Conservation (phyloP, 2,113 vertebrate genomes). For the Prolemur simus region DNA sequence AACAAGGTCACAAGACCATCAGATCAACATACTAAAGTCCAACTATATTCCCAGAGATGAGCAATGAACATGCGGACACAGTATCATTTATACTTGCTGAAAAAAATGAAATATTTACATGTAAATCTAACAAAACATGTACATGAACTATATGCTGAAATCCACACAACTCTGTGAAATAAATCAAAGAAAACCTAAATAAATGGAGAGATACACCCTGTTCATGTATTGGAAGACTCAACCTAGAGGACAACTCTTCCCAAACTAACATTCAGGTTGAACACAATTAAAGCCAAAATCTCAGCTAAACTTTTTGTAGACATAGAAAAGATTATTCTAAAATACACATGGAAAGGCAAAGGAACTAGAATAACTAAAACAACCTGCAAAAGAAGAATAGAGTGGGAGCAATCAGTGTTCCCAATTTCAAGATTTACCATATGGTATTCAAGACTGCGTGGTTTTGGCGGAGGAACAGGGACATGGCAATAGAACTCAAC, state of each 20-base stretch:
- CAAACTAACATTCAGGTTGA: neutral
- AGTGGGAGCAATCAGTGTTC: neutral
- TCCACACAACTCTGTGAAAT: neutral
- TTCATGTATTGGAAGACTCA: neutral
- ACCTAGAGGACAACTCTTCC: fast-evolving
- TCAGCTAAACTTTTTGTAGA: neutral
- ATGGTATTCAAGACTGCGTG: fast-evolving
- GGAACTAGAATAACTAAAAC: neutral
- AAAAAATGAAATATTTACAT: neutral
- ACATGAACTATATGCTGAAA: neutral
- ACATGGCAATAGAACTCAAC: too few species aligned
- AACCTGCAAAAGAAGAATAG: neutral
- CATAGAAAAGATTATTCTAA: neutral
- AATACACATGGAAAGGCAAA: neutral
- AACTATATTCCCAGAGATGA: neutral
- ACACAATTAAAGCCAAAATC: neutral
- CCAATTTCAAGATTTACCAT: neutral
- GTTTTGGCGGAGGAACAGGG: neutral
- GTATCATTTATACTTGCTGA: neutral
- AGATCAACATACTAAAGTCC: neutral
- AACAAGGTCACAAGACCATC: neutral
- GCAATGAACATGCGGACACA: neutral
- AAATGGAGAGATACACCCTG: neutral
- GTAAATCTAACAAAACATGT: neutral
- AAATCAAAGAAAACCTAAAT: neutral